Percentiles rank a stretch among this genome's conserved stretches.
phyloP scores from a whole-genome alignment of 2,888 invertebrate species.

The Tiliacea aurago region DNA sequence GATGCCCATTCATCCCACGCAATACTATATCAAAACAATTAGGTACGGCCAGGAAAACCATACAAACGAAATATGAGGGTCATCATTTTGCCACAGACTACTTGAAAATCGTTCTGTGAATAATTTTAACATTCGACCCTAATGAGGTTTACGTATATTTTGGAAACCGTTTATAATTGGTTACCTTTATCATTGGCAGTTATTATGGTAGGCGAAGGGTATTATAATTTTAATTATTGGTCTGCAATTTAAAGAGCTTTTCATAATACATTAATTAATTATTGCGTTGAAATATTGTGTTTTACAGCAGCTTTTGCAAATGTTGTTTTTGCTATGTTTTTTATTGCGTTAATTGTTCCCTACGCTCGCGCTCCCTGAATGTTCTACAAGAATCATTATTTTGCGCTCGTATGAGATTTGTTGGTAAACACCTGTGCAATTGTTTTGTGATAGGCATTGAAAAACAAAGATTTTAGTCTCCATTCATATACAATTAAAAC shows the following conservation, averaged over 20 bases:
- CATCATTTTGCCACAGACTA: neutral
- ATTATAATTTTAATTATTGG: constrained; percentile 35
- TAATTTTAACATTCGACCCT: constrained; percentile 28
- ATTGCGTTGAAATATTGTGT: neutral
- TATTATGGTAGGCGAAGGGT: constrained; percentile 15
- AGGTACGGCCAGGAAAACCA: too few species aligned
- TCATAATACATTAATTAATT: constrained; percentile 24
- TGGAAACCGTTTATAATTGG: constrained; percentile 27
- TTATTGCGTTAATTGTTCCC: neutral
- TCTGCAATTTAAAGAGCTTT: constrained; percentile 7
- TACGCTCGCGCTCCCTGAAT: neutral
- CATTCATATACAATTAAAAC: too few species aligned
- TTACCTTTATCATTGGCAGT: constrained; percentile 26
- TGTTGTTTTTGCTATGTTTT: neutral
- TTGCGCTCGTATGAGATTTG: neutral
- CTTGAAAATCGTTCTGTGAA: constrained; percentile 12
- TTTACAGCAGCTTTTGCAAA: neutral
- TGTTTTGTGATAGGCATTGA: too few species aligned
- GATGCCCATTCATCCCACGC: too few species aligned
- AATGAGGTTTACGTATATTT: constrained; percentile 28
- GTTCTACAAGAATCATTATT: neutral
- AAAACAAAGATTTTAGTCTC: too few species aligned
- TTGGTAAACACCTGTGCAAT: too few species aligned
- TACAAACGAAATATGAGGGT: constrained; percentile 12
- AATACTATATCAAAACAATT: too few species aligned